Percentiles rank a stretch among this genome's conserved stretches.
Evolutionary conservation across 2,113 vertebrate species (phyloP).

Genomic region (Atherinomorus stipes): DNA sequence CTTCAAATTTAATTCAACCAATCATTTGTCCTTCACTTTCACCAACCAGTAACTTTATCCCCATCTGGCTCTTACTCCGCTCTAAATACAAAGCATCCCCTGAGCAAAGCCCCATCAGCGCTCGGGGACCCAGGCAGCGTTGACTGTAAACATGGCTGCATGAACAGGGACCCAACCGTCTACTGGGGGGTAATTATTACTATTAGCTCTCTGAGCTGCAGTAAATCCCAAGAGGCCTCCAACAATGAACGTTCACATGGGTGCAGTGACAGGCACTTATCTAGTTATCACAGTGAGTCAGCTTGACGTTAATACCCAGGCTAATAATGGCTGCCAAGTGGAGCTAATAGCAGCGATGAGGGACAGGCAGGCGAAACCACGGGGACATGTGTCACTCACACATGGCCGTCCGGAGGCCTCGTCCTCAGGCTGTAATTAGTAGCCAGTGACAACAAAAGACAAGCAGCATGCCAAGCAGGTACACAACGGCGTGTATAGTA

Average conservation of each 20-base stretch:
- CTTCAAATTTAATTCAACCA: too few species aligned
- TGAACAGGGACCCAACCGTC: constrained; percentile 44
- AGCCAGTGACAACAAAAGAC: constrained; percentile 80
- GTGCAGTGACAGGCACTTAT: constrained; percentile 47
- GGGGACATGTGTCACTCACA: constrained; percentile 66
- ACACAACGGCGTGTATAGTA: constrained; percentile 61
- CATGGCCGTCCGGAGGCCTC: constrained; percentile 55
- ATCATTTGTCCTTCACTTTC: neutral
- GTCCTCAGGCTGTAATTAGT: constrained; percentile 80
- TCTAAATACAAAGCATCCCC: constrained; percentile 16
- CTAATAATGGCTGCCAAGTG: constrained; percentile 82
- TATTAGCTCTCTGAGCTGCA: constrained; percentile 64
- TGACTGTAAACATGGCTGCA: constrained; percentile 57
- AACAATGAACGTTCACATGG: constrained; percentile 62
- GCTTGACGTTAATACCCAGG: constrained; percentile 69
- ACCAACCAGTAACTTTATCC: neutral
- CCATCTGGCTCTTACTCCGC: constrained; percentile 10
- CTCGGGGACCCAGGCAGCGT: constrained; percentile 27
- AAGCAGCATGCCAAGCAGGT: constrained; percentile 57
- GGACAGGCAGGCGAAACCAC: constrained; percentile 55
- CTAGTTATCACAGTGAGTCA: constrained; percentile 51
- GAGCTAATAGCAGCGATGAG: constrained; percentile 76
- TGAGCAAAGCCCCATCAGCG: constrained; percentile 22
- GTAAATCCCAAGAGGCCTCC: constrained; percentile 37
- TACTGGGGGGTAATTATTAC: constrained; percentile 74